A percentile compares a stretch with the other conserved stretches of the same genome.
Conservation (phyloP, 2,113 vertebrate species). For the Pseudopodoces humilis region DNA sequence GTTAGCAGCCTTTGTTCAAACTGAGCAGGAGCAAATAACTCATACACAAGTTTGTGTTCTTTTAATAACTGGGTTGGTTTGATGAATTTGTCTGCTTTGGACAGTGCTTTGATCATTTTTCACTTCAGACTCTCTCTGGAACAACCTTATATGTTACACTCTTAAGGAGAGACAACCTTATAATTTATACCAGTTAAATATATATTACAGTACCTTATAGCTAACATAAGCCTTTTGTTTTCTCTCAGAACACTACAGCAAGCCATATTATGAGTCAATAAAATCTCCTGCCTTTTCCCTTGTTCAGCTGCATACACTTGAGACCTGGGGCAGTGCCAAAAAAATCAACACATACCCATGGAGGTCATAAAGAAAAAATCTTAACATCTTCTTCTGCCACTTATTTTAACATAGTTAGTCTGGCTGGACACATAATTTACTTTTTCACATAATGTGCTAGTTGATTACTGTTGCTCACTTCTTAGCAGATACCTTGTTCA, state of each 20-base stretch:
- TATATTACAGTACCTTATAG: constrained; percentile 13
- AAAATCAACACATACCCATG: constrained; percentile 52
- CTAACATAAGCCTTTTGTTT: constrained; percentile 58
- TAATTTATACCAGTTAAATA: constrained; percentile 52
- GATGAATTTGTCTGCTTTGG: constrained; percentile 45
- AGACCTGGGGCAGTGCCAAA: constrained; percentile 36
- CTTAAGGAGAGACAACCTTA: constrained; percentile 15
- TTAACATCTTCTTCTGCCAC: constrained; percentile 45
- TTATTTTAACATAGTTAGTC: constrained; percentile 36
- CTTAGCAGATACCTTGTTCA: neutral
- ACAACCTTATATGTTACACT: constrained; percentile 25
- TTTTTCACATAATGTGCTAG: constrained; percentile 5
- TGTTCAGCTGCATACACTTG: neutral
- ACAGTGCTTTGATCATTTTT: constrained; percentile 32
- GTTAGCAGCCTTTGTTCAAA: constrained; percentile 17
- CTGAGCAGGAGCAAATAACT: constrained; percentile 25
- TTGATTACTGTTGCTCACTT: neutral
- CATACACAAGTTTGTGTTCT: neutral
- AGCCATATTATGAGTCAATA: constrained; percentile 43
- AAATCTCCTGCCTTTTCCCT: constrained; percentile 35
- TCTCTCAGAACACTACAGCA: neutral
- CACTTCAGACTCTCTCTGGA: constrained; percentile 19
- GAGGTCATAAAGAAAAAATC: constrained; percentile 41
- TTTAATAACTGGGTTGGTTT: constrained; percentile 36
- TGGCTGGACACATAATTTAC: neutral